These are phyloP conservation scores for Ectropis crepuscularia DNA, from an alignment of 2,888 invertebrate species.

Conservation along the genomic window DNA sequence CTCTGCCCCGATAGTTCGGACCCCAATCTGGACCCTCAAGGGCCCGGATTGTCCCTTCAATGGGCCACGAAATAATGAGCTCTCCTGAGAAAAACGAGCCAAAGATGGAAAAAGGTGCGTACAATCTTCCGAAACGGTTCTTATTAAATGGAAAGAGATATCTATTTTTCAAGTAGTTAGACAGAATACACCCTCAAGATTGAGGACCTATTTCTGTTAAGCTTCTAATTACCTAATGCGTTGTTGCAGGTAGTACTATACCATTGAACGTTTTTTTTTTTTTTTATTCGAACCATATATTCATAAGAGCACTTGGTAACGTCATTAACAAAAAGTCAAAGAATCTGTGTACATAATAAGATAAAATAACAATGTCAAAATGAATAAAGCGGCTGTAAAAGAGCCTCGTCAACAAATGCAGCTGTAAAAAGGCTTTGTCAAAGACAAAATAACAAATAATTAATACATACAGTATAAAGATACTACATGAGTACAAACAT, in stretches of 20 bases:
- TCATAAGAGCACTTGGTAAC: no score
- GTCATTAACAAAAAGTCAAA: no score
- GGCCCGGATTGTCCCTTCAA: constrained; percentile 48
- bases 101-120: constrained; percentile 49
- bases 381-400: no score
- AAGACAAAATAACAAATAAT: no score
- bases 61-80: constrained; percentile 51
- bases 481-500: no score
- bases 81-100: constrained; percentile 42
- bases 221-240: not conserved
- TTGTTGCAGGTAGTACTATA: not conserved
- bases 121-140: constrained; percentile 45
- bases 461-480: no score
- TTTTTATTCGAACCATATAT: no score
- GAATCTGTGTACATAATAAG: no score
- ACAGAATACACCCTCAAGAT: constrained; percentile 34
- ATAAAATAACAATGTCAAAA: no score
- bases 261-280: not conserved
- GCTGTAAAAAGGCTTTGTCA: no score
- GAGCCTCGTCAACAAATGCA: no score
- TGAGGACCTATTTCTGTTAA: not conserved
- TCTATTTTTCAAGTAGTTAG: constrained; percentile 47
- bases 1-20: constrained; percentile 47
- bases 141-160: constrained; percentile 50
- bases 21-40: constrained; percentile 43